Evolutionary conservation across 2,888 invertebrate species (phyloP).

Genomic region (Leptinotarsa rubiginosa): DNA sequence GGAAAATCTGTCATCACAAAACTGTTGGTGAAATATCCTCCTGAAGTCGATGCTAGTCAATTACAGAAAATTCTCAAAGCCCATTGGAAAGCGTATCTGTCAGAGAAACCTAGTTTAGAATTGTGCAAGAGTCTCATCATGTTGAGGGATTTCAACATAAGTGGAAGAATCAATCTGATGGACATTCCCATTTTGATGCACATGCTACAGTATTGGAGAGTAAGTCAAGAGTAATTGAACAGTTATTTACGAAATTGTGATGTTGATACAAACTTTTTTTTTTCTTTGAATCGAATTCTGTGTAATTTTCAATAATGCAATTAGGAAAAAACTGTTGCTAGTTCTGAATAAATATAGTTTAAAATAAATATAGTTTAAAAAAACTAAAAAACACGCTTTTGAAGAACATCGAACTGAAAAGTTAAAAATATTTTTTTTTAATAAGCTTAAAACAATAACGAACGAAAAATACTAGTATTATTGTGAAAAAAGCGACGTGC

Average conservation of each 20-base stretch:
- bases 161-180: slow-evolving; percentile 72
- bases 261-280: too few relatives aligned
- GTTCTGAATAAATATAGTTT: too few relatives aligned
- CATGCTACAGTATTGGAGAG: slow-evolving; percentile 76
- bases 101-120: slow-evolving; percentile 74
- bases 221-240: slow-evolving; percentile 55
- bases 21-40: slow-evolving; percentile 70
- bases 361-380: too few relatives aligned
- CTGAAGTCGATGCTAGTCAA: slow-evolving; percentile 73
- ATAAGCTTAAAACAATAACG: too few relatives aligned
- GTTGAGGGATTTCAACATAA: slow-evolving; percentile 75
- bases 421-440: too few relatives aligned
- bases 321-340: too few relatives aligned
- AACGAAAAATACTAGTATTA: too few relatives aligned
- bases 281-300: too few relatives aligned
- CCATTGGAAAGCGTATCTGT: slow-evolving; percentile 71
- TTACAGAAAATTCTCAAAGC: slow-evolving; percentile 72
- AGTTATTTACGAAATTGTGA: neutral
- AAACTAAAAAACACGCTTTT: too few relatives aligned
- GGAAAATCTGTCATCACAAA: slow-evolving; percentile 68
- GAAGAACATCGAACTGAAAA: too few relatives aligned
- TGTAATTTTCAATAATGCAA: too few relatives aligned
- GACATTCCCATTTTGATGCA: slow-evolving; percentile 75
- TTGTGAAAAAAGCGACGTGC: too few relatives aligned
- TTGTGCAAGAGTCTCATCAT: slow-evolving; percentile 77